Percentiles rank a stretch among this genome's conserved stretches.
phyloP scores from a whole-genome alignment of 2,113 vertebrate genomes.

The Tragulus kanchil region DNA sequence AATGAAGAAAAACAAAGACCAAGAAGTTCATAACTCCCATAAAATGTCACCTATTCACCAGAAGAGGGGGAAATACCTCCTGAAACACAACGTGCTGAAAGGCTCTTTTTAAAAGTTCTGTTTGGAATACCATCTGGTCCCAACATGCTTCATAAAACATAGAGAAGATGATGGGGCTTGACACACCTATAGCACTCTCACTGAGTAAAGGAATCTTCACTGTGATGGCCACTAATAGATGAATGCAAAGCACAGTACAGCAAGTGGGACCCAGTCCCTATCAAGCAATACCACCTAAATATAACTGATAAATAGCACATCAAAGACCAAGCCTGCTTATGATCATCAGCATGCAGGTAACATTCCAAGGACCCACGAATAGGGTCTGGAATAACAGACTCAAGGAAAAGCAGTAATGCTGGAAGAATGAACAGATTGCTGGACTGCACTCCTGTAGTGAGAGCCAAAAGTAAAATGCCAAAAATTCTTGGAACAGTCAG shows the following conservation, averaged over 20 bases:
- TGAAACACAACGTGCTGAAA: slow-evolving; percentile 39
- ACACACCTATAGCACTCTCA: slow-evolving; percentile 8
- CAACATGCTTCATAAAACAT: slow-evolving; percentile 60
- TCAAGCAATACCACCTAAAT: not conserved
- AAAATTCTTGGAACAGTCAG: not conserved
- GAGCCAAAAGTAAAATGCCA: slow-evolving; percentile 26
- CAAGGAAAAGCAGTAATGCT: not conserved
- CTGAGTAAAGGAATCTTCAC: slow-evolving; percentile 39
- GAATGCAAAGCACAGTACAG: not conserved
- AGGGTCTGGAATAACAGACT: slow-evolving; percentile 1
- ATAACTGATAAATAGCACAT: not conserved
- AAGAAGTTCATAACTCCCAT: accelerated
- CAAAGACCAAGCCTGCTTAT: not conserved
- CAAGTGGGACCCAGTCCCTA: not conserved
- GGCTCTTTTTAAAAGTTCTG: slow-evolving; percentile 49
- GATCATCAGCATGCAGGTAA: not conserved
- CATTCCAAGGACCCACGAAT: not conserved
- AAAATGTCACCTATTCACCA: not conserved
- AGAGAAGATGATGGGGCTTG: not conserved
- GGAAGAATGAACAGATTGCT: slow-evolving; percentile 67
- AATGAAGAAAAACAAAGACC: not conserved
- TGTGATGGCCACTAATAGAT: not conserved
- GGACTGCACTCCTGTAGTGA: not conserved
- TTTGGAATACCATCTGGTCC: slow-evolving; percentile 70
- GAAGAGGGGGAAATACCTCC: slow-evolving; percentile 4